phyloP scores from a whole-genome alignment of 2,113 vertebrate genomes.

The Misgurnus anguillicaudatus region DNA sequence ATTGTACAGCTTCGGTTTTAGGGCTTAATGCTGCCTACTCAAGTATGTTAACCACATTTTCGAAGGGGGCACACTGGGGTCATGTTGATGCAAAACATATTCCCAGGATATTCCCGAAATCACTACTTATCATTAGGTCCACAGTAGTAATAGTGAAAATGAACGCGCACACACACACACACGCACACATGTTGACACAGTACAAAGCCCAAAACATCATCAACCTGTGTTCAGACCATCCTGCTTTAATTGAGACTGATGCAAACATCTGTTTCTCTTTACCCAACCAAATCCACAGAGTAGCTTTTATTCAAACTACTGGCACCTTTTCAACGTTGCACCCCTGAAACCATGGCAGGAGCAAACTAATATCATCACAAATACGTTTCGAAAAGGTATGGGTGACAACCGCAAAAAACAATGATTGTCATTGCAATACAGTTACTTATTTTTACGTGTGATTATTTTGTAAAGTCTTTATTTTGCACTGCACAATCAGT shows the following conservation, averaged over 20 bases:
- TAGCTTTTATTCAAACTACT: conserved; percentile 39
- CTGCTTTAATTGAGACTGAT: conserved; percentile 23
- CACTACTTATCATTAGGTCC: conserved; percentile 4
- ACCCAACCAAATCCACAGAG: conserved; percentile 11
- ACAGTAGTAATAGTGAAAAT: neutral
- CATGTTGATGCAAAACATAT: neutral
- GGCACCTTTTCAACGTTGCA: conserved; percentile 27
- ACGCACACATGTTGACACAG: conserved; percentile 15
- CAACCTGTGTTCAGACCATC: conserved; percentile 43
- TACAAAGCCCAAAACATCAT: conserved; percentile 30
- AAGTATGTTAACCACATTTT: conserved; percentile 8
- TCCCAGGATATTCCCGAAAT: neutral
- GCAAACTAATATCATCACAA: conserved; percentile 27
- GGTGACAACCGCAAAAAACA: neutral
- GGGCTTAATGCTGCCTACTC: neutral
- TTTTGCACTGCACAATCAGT: too few species aligned
- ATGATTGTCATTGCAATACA: neutral
- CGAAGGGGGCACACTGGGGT: conserved; percentile 1
- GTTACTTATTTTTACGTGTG: too few species aligned
- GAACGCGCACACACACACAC: neutral
- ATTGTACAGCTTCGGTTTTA: neutral
- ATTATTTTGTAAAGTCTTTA: too few species aligned
- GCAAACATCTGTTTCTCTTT: conserved; percentile 55
- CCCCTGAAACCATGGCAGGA: conserved; percentile 14
- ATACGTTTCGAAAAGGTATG: conserved; percentile 35